A percentile compares a stretch with the other conserved stretches of the same genome.
These are phyloP conservation scores for Percopsis transmontana DNA, from an alignment of 2,113 vertebrate species.

Conservation along the genomic window DNA sequence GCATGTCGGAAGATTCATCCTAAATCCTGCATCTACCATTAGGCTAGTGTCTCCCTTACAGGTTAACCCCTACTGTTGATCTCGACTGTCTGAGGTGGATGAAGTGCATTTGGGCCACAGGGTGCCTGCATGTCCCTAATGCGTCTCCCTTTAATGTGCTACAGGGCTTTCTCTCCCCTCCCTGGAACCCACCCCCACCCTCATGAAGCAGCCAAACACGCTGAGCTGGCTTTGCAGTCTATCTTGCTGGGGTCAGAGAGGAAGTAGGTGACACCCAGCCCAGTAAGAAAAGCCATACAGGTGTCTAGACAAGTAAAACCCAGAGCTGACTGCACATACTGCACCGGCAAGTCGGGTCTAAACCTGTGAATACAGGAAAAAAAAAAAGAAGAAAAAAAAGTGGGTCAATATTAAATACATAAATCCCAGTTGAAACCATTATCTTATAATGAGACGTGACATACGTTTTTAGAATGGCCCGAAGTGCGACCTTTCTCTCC, in stretches of 20 bases:
- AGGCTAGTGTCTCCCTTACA: conserved; percentile 2
- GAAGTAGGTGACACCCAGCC: conserved; percentile 83
- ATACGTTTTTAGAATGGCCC: conserved; percentile 93
- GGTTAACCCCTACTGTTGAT: conserved; percentile 22
- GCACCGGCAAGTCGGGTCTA: conserved; percentile 80
- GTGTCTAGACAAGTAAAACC: conserved; percentile 88
- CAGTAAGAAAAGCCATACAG: conserved; percentile 86
- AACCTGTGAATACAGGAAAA: conserved; percentile 66
- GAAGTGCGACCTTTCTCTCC: conserved; percentile 86
- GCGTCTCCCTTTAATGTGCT: conserved; percentile 17
- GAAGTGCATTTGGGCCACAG: conserved; percentile 48
- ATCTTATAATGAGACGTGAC: conserved; percentile 40
- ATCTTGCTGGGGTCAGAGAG: conserved; percentile 85
- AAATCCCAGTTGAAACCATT: background rate
- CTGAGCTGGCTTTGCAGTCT: conserved; percentile 91
- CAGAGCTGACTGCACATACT: conserved; percentile 89
- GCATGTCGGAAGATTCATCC: conserved; percentile 21
- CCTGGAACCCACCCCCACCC: background rate
- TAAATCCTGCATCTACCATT: conserved; percentile 7
- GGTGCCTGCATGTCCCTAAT: conserved; percentile 36
- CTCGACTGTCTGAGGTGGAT: conserved; percentile 42
- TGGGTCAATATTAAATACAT: background rate
- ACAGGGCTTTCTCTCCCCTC: conserved; percentile 2
- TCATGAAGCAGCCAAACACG: conserved; percentile 83
- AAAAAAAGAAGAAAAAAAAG: background rate